Base-by-base conservation (phyloP, 2,888 invertebrate species). In the Agrochola macilenta region DNA sequence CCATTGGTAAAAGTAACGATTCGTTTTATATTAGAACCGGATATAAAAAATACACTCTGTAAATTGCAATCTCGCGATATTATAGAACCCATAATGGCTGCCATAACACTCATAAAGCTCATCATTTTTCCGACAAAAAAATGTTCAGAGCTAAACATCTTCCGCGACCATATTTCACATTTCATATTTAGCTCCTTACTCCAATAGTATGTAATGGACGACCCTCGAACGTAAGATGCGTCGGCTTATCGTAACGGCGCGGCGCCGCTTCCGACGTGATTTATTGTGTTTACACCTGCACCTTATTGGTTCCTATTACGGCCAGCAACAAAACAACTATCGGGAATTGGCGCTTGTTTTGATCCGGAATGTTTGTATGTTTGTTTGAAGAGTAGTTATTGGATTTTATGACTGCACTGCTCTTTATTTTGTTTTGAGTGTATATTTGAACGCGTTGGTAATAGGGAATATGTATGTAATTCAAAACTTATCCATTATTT, bases 271-370 rank as follows among this genome's bases (percentile, higher is more conserved):
- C 49, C 70, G 54, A 64, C n/a, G 65, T 85, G 85, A 85, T 86
- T 87, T 86, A 86, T 87, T 83, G 76, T 85, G 81, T 83, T 85
- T 85, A 83, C 83, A 84, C 86, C 84, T 85, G 83, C 76, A 83
- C 57, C 70, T 82, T 85, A 87, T 87, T 83, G 83, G 83, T 76
- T 77, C 64, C 63, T 83, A 76, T 86, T 69, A 83, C 58, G 69
- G 69, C 60, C 75, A 74, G 58, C 43, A 52, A 76, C 73, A 85
- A 65, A 79, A 79, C 71, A 74, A 85, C 85, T 82, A 82, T 73
- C 57, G 57, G 52, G 7, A 58, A 79, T 85, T 84, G 85, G 66
- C 11, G 17, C 63, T 78, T 83, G 83, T 82, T 82, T 78, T 83
- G 60, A 73, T 78, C 63, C 30, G 35, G 72, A 68, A 68, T 57